Conservation (phyloP, 64 coral and sea anemone species). For the Montipora capricornis region DNA sequence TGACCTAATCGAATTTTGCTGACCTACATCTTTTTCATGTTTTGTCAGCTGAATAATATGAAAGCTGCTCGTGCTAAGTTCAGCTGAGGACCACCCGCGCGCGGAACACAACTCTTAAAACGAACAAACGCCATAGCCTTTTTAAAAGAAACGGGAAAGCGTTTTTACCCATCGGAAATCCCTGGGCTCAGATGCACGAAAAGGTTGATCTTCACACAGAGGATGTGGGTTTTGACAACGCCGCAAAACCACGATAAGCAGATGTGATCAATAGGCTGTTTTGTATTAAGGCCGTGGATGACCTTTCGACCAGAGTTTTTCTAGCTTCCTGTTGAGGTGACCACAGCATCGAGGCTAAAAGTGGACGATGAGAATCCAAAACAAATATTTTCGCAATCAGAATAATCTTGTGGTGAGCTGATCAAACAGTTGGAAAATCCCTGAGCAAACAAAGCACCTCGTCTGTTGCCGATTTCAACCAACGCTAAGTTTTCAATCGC, state of each 20-base stretch:
- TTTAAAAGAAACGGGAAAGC: too few species aligned
- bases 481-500: neutral
- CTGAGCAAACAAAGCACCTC: conserved; percentile 11
- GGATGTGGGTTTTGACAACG: conserved; percentile 13
- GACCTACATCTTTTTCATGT: neutral
- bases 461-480: conserved; percentile 9
- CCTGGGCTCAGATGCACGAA: neutral
- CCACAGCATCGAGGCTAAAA: conserved; percentile 26
- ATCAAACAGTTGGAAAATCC: conserved; percentile 20
- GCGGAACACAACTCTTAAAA: neutral
- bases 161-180: neutral
- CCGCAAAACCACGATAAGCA: conserved; percentile 39
- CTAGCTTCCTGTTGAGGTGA: neutral
- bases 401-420: conserved; percentile 36
- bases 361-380: conserved; percentile 9
- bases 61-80: neutral
- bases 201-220: neutral
- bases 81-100: conserved; percentile 3
- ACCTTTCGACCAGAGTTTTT: conserved; percentile 11
- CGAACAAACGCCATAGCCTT: neutral
- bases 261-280: conserved; percentile 24
- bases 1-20: neutral
- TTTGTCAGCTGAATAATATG: neutral
- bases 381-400: conserved; percentile 51
- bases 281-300: neutral